Percentiles rank a stretch among this genome's conserved stretches.
phyloP scores from a whole-genome alignment of 1,140 invertebrate species.

The Leptopilina clavipes region DNA sequence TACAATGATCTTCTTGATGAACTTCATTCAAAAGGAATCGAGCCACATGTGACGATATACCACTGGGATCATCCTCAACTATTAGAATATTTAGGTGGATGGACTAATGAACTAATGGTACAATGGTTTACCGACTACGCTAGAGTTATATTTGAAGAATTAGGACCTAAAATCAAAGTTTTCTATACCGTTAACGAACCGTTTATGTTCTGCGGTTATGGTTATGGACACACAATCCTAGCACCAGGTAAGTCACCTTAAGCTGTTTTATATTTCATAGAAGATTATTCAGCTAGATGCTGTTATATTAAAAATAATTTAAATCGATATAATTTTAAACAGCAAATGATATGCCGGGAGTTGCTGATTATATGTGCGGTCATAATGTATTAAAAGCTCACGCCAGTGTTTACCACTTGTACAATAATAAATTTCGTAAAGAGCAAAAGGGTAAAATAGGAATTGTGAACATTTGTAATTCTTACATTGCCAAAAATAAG shows the following conservation, averaged over 20 bases:
- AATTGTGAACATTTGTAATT: slow-evolving; percentile 34
- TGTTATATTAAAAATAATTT: too few species aligned
- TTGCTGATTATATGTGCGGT: slow-evolving; percentile 74
- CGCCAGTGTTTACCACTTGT: slow-evolving; percentile 77
- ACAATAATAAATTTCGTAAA: slow-evolving; percentile 77
- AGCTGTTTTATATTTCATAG: too few species aligned
- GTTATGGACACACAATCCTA: slow-evolving; percentile 48
- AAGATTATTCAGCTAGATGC: too few species aligned
- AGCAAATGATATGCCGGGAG: slow-evolving; percentile 64
- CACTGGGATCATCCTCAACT: slow-evolving; percentile 76
- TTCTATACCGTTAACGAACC: slow-evolving; percentile 75
- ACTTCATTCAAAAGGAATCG: slow-evolving; percentile 72
- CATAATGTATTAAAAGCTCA: slow-evolving; percentile 77
- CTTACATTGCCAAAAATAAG: slow-evolving; percentile 44
- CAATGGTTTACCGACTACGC: slow-evolving; percentile 77
- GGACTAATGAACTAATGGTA: slow-evolving; percentile 77
- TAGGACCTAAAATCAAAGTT: slow-evolving; percentile 71
- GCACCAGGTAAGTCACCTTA: slow-evolving; percentile 53
- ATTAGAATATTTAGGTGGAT: slow-evolving; percentile 78
- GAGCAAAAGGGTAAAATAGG: slow-evolving; percentile 75
- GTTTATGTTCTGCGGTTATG: slow-evolving; percentile 63
- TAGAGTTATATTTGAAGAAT: slow-evolving; percentile 71
- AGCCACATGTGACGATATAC: slow-evolving; percentile 75
- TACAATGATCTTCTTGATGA: slow-evolving; percentile 75
- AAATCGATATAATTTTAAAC: slow-evolving; percentile 64